Evolutionary conservation across 92 coral and sea anemone genomes (phyloP), one percentile per base, ranked within the genome.

Genomic region (Desmophyllum pertusum): DNA sequence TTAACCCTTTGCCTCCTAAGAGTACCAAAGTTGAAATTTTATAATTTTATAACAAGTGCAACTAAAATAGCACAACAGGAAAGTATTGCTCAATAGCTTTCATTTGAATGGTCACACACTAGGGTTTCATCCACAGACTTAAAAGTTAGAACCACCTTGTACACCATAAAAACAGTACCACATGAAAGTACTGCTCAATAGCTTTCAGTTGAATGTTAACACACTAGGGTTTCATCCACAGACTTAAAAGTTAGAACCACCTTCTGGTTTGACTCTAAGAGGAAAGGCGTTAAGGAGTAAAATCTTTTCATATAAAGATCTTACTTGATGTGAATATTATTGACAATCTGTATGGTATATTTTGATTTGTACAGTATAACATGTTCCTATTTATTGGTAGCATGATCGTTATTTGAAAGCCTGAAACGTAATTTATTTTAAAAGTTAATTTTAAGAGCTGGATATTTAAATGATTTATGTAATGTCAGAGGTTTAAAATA

Each of bases 281-380:
- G 6, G 15, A 29, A 27, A 10, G 4, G 13, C 30, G 13, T 25
- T 6, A 62, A 27, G 15, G 7, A 2, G 33, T 62, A 14, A 27
- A n/a, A n/a, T 8, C 33, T 62, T 62, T 27, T 15, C 33, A 7
- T n/a, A 11, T 5, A 62, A 62, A 21, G 67, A 30, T 62, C 10
- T 8, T n/a, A 48, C 53, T 25, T 29, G 23, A n/a, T 29, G 31
- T 21, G 67, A 62, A 62, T 62, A 62, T 62, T 62, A 62, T 62
- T 36, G 23, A 66, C 10, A 10, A 15, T 50, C 18, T 33, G 37
- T 29, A 15, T 67, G 73, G 25, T 67, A 17, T 36, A 33, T 38
- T 33, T 21, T 67, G 45, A 67, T 67, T 67, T 67, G 43, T 67
- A 67, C 73, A 67, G 73, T 67, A 27, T 18, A 37, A 67, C 8